phyloP scores from a whole-genome alignment of 1,140 invertebrate genomes.

The Microplitis demolitor region DNA sequence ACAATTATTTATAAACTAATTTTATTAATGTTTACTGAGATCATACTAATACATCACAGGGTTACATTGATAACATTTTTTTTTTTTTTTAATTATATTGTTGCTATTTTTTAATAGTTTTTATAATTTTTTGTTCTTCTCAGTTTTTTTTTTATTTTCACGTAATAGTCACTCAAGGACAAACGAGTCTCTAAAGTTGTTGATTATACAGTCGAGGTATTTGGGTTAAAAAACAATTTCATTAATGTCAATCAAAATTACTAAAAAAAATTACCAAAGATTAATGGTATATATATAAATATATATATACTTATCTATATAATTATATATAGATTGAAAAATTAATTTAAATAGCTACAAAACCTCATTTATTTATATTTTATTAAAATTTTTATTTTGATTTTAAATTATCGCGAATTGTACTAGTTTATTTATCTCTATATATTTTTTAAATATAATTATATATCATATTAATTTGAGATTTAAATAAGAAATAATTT shows the following conservation, averaged over 20 bases:
- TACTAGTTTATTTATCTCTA: background rate
- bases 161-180: background rate
- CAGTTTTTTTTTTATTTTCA: background rate
- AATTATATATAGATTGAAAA: too few relatives aligned
- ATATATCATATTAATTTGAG: background rate
- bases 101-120: slow-evolving; percentile 40
- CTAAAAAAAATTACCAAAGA: too few relatives aligned
- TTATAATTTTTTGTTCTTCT: slow-evolving; percentile 21
- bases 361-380: too few relatives aligned
- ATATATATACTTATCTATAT: too few relatives aligned
- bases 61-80: slow-evolving; percentile 59
- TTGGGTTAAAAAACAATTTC: too few relatives aligned
- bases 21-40: slow-evolving; percentile 61
- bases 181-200: background rate
- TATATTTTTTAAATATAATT: background rate
- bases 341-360: too few relatives aligned
- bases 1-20: slow-evolving; percentile 21
- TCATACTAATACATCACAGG: slow-evolving; percentile 64
- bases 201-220: background rate
- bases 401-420: too few relatives aligned
- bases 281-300: too few relatives aligned
- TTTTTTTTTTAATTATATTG: slow-evolving; percentile 37
- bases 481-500: background rate
- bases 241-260: too few relatives aligned
- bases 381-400: too few relatives aligned